Evolutionary conservation across 2,888 invertebrate species (phyloP), one percentile per base, ranked within the genome.

Genomic region (Bellardia bayeri): DNA sequence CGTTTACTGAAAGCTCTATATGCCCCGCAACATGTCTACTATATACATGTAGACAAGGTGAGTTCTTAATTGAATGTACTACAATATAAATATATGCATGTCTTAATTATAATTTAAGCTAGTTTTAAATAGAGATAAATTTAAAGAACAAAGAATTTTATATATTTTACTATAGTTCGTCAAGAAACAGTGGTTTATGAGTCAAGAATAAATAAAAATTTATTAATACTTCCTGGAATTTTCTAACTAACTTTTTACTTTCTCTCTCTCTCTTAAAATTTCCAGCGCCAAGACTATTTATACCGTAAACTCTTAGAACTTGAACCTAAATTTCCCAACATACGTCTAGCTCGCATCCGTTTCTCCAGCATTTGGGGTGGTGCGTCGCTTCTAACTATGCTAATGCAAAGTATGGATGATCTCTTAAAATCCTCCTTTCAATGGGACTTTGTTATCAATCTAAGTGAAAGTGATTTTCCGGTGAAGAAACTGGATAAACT

Each of bases 361-460:
- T 97, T 96, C 92, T 97, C 98, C 1, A 99, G 99, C 3, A 99
- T 99, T 91, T 99, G 99, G 99, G 99, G 99, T 76, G 99, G 99
- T 30, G 98, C 99, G 14, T 98, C 98, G 75, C 95, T 99, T 63
- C 95, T 99, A 3, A 96, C 96, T 90, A 99, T 99, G 96, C 95
- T 99, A 82, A 94, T 99, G 37, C 94, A 96, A 79, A 97, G 97
- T 85, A 98, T 99, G 96, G 95, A 95, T 89, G 97, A 98, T 89
- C 94, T 97, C 89, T 94, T 96, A 23, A 87, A 91, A 49, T 95
- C 96, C 76, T 95, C 95, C 64, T 98, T 97, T 97, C 94, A 96
- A 85, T 99, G 99, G 99, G 98, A 99, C 92, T 99, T 98, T 94
- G 96, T 99, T 56, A 96, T 99, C 82, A 99, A 99, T 94, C 95